These are phyloP conservation scores for Drosophila aldrichi DNA, from an alignment of 2,888 invertebrate genomes.

Conservation along the genomic window DNA sequence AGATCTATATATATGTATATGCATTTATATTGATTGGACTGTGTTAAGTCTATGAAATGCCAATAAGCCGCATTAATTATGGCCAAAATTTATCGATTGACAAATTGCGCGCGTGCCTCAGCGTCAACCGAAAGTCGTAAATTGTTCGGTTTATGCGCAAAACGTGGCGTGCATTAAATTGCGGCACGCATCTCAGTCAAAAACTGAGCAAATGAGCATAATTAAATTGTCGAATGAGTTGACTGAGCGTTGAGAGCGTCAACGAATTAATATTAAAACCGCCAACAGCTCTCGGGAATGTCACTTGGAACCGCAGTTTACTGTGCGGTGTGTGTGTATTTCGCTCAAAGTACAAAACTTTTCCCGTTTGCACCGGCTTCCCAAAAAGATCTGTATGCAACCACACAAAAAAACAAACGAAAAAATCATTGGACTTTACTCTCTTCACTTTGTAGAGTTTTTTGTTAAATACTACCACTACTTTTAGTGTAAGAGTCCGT, in stretches of 20 bases:
- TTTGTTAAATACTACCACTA: conserved; percentile 45
- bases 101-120: conserved; percentile 73
- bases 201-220: conserved; percentile 49
- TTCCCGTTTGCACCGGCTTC: conserved; percentile 7
- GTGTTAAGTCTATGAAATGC: conserved; percentile 63
- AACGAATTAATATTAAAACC: conserved; percentile 34
- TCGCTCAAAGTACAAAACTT: conserved; percentile 43
- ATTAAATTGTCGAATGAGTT: conserved; percentile 61
- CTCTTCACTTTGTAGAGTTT: conserved; percentile 22
- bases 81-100: conserved; percentile 75
- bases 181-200: conserved; percentile 29
- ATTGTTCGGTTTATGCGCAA: conserved; percentile 61
- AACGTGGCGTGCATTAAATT: conserved; percentile 73
- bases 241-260: conserved; percentile 30
- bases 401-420: background rate
- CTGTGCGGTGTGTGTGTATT: conserved; percentile 18
- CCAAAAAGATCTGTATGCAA: conserved; percentile 9
- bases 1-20: background rate
- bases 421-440: conserved; percentile 18
- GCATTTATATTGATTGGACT: conserved; percentile 21
- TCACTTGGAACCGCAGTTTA: conserved; percentile 22
- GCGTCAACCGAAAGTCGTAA: conserved; percentile 53
- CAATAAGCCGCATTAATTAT: conserved; percentile 76
- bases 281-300: conserved; percentile 29
- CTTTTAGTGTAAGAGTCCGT: conserved; percentile 7